These are phyloP conservation scores for Lamellibrachia columna DNA, from an alignment of 2,888 invertebrate genomes.

Conservation along the genomic window DNA sequence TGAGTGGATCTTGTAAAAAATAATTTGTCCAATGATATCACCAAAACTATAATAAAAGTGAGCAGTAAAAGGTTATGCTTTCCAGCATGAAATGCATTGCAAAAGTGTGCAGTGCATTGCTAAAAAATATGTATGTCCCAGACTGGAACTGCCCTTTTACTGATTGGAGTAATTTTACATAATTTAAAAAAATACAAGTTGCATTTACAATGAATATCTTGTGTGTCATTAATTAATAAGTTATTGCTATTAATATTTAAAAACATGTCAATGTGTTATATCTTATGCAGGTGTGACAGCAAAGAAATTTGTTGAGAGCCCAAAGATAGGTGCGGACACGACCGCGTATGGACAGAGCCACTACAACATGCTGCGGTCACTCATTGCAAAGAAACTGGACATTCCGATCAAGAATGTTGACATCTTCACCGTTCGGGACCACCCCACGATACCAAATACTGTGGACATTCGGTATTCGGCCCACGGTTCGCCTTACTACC, in stretches of 20 bases:
- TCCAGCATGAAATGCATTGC: too few relatives aligned
- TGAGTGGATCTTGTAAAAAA: too few relatives aligned
- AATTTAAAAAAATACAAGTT: neutral
- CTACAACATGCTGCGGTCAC: slow-evolving; percentile 87
- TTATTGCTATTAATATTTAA: neutral
- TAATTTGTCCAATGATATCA: too few relatives aligned
- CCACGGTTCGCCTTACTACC: slow-evolving; percentile 94
- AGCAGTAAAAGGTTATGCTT: too few relatives aligned
- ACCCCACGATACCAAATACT: slow-evolving; percentile 84
- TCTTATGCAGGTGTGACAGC: slow-evolving; percentile 80
- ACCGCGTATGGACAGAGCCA: slow-evolving; percentile 75
- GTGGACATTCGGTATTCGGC: slow-evolving; percentile 90
- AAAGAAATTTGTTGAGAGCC: slow-evolving; percentile 84
- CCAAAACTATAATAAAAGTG: too few relatives aligned
- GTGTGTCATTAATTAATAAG: neutral
- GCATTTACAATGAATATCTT: neutral
- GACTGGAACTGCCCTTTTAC: too few relatives aligned
- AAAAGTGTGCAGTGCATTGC: too few relatives aligned
- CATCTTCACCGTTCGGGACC: slow-evolving; percentile 90
- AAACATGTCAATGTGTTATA: slow-evolving; percentile 18
- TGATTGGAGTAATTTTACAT: too few relatives aligned
- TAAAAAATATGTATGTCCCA: too few relatives aligned
- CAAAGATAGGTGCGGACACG: slow-evolving; percentile 36
- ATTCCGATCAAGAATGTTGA: slow-evolving; percentile 88
- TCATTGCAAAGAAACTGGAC: slow-evolving; percentile 86